Percentiles rank a stretch among this genome's conserved stretches.
Evolutionary conservation across 2,113 vertebrate species (phyloP).

Genomic region (Elaphurus davidianus): DNA sequence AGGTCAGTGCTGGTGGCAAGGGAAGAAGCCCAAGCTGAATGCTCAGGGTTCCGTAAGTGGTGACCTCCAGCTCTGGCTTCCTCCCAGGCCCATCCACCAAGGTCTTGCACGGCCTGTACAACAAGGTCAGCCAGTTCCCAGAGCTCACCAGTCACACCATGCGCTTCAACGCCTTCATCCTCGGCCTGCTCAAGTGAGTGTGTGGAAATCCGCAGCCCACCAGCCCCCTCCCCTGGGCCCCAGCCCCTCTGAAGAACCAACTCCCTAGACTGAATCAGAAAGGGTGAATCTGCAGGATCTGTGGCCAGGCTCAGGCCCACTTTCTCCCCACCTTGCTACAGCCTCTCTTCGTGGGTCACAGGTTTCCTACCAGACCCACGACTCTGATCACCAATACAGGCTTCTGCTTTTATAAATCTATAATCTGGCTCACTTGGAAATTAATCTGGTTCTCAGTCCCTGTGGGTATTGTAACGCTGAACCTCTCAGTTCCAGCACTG

Average conservation of each 20-base stretch:
- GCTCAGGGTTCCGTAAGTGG: neutral
- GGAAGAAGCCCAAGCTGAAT: neutral
- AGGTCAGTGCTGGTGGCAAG: slow-evolving; percentile 78
- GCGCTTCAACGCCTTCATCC: slow-evolving; percentile 97
- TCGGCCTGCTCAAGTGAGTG: slow-evolving; percentile 97
- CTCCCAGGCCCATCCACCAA: slow-evolving; percentile 93
- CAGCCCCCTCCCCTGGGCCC: neutral
- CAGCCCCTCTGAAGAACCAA: neutral
- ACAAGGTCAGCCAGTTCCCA: slow-evolving; percentile 92
- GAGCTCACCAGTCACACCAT: slow-evolving; percentile 94
- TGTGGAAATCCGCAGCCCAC: neutral
- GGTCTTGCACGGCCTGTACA: slow-evolving; percentile 90
- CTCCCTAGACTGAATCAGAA: neutral
- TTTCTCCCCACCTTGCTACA: neutral
- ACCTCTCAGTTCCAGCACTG: neutral
- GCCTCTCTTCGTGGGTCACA: neutral
- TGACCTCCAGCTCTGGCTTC: neutral
- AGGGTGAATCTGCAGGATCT: neutral
- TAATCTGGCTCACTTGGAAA: neutral
- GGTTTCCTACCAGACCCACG: neutral
- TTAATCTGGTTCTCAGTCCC: neutral
- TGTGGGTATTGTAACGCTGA: neutral
- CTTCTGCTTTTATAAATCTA: neutral
- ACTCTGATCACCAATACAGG: neutral
- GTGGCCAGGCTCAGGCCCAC: neutral